Conservation (phyloP, 2,113 vertebrate genomes). For the Xerus inauris region DNA sequence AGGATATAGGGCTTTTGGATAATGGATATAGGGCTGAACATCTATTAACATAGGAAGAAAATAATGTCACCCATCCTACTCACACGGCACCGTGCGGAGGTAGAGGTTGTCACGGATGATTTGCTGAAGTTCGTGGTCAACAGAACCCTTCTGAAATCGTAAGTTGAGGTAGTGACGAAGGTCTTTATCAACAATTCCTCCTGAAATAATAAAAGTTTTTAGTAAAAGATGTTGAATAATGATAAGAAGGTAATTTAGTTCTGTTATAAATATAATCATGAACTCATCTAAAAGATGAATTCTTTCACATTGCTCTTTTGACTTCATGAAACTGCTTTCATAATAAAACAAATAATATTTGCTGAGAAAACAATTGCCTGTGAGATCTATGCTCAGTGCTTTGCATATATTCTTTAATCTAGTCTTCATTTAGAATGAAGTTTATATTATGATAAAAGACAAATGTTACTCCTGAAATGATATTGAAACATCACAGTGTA, state of each 20-base stretch:
- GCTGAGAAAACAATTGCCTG: not conserved
- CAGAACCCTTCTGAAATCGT: conserved; percentile 98
- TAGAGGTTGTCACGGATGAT: conserved; percentile 99
- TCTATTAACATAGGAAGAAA: not conserved
- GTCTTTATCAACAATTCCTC: conserved; percentile 98
- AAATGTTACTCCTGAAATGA: not conserved
- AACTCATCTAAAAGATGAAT: not conserved
- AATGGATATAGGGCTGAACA: not conserved
- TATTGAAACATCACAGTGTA: not conserved
- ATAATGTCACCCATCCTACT: conserved; percentile 83
- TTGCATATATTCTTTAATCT: not conserved
- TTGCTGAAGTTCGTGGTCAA: conserved; percentile 99
- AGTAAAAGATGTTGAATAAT: conserved; percentile 53
- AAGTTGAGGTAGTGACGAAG: conserved; percentile 99
- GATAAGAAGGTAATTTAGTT: not conserved
- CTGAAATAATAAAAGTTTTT: conserved; percentile 84
- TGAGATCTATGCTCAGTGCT: not conserved
- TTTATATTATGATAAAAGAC: not conserved
- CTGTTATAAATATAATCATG: not conserved
- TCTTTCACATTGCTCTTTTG: not conserved
- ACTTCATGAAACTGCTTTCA: not conserved
- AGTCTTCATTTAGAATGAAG: not conserved
- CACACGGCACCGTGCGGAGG: conserved; percentile 98
- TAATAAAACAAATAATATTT: conserved; percentile 14
- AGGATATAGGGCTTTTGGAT: not conserved